Conservation (phyloP, 2,888 invertebrate genomes). For the Biston stratarius region DNA sequence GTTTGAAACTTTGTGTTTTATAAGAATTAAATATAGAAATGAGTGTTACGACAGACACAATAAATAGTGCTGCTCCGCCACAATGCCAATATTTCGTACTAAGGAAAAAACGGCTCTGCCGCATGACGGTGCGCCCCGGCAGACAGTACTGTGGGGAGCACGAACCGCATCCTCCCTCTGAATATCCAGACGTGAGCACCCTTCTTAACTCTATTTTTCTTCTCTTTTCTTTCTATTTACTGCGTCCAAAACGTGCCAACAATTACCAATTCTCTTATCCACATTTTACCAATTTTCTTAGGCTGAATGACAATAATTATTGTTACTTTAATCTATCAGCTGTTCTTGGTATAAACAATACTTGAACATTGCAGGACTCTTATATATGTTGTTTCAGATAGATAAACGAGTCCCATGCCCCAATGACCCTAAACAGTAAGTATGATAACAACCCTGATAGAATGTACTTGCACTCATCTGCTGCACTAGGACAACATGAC, state of each 20-base stretch:
- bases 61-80: conserved; percentile 40
- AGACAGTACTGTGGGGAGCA: conserved; percentile 91
- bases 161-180: conserved; percentile 69
- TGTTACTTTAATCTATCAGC: background rate
- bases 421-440: conserved; percentile 90
- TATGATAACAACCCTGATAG: conserved; percentile 41
- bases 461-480: background rate
- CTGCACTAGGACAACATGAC: too few relatives aligned
- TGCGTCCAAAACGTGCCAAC: background rate
- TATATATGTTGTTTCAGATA: conserved; percentile 59
- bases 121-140: conserved; percentile 91
- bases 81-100: conserved; percentile 89
- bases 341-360: background rate
- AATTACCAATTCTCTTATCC: background rate
- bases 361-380: background rate
- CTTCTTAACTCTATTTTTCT: too few relatives aligned
- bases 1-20: background rate
- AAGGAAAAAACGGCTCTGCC: conserved; percentile 91
- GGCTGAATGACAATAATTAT: too few relatives aligned
- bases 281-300: too few relatives aligned
- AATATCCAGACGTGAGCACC: conserved; percentile 59
- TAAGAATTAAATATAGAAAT: background rate
- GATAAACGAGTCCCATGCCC: conserved; percentile 89
- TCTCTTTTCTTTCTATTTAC: background rate
- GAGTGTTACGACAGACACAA: background rate